Conservation (phyloP, 2,113 vertebrate species). For the Gobio gobio region DNA sequence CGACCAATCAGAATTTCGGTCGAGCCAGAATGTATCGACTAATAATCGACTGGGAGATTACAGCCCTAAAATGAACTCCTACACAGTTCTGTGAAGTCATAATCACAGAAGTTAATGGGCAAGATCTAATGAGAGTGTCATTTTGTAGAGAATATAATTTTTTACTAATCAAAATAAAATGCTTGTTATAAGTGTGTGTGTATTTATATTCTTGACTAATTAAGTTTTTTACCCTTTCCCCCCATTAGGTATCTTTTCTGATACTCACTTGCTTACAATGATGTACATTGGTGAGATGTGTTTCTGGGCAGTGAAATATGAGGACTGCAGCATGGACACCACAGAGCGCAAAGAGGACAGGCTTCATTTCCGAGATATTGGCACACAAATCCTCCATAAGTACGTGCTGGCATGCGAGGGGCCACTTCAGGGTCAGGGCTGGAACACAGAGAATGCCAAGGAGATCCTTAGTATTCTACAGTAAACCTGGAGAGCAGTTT, state of each 20-base stretch:
- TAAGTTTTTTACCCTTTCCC: conserved; percentile 23
- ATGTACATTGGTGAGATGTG: conserved; percentile 99
- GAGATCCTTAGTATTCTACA: conserved; percentile 85
- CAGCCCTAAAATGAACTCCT: background rate
- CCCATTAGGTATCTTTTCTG: conserved; percentile 85
- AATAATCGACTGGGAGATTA: no score
- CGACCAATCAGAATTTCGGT: no score
- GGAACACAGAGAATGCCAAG: conserved; percentile 92
- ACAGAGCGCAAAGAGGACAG: conserved; percentile 69
- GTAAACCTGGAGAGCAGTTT: conserved; percentile 67
- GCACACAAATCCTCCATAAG: conserved; percentile 87
- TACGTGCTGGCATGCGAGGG: conserved; percentile 90
- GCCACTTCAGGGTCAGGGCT: conserved; percentile 88
- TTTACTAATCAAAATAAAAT: background rate
- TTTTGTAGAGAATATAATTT: background rate
- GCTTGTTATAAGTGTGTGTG: background rate
- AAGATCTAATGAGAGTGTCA: background rate
- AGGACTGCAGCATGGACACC: conserved; percentile 76
- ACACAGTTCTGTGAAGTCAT: background rate
- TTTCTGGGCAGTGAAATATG: conserved; percentile 92
- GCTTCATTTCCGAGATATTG: conserved; percentile 90
- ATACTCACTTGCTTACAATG: conserved; percentile 84
- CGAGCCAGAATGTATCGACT: no score
- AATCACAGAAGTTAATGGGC: no score
- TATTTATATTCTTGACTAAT: background rate